Base-by-base conservation (phyloP, 2,888 invertebrate species). In the Iselma pallidipennis region DNA sequence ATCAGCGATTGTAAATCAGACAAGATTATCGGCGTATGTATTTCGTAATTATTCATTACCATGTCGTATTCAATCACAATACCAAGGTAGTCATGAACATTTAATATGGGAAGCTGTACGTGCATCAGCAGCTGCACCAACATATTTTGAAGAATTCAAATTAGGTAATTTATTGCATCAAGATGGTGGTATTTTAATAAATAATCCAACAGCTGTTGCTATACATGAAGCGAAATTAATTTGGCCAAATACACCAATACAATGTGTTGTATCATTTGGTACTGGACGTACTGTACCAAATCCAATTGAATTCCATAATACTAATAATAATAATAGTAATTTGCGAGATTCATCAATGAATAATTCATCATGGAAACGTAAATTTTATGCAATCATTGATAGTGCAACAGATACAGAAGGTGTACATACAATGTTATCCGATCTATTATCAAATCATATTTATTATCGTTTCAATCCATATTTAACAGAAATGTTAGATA, bases 381-480 rank as follows among this genome's bases (percentile, higher is more conserved):
- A 94, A 80, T 89, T 95, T 74, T 84, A 88, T 71, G 91, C 90
- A 80, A 91, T 94, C 55, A 82, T 94, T 37, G 92, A 93, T 76
- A 92, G 91, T 66, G 94, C 94, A 5, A 94, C 94, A 0, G 94
- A 94, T 76, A 94, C 94, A 9, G 94, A 94, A 86, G 89, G 88
- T 70, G 91, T 94, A 4, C 93, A 94, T 76, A 86, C 87, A 52
- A 87, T 90, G 72, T 76, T 94, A 67, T 89, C 88, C 75, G 94
- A 94, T 80, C 82, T 93, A 54, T 81, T 94, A 1, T 90, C 91
- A 0, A 84, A 87, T 0, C 85, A 88, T 42, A 84, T 86, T 31
- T 95, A 96, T 81, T 95, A 86, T 80, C 87, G 96, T 4, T 90
- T 96, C 80, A 96, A 96, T 82, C 96, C 96, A 0, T 94, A 94